Conservation (phyloP, 1,140 invertebrate species). For the Heterodera carotae region DNA sequence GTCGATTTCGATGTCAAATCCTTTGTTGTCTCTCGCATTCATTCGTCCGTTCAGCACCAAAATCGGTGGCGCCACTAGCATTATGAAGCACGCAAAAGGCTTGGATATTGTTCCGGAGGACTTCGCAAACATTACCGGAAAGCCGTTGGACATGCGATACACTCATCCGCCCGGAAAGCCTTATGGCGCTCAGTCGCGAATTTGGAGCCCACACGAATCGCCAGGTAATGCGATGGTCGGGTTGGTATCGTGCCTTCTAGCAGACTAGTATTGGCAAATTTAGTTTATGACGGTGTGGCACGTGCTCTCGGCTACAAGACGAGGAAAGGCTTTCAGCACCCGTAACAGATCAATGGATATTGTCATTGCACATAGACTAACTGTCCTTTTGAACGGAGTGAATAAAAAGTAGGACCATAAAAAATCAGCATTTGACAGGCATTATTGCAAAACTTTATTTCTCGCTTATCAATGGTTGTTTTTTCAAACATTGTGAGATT, state of each 20-base stretch:
- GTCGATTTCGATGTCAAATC: not conserved
- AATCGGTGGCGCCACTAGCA: not conserved
- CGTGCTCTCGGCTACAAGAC: slow-evolving; percentile 25
- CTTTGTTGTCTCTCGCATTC: not conserved
- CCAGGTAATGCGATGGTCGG: not conserved
- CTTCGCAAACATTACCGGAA: not conserved
- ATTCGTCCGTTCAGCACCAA: not conserved
- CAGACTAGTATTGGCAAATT: not conserved
- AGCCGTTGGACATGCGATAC: not conserved
- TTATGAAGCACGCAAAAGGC: not conserved
- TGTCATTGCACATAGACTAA: too few relatives aligned
- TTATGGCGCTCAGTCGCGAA: slow-evolving; percentile 5
- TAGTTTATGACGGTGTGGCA: slow-evolving; percentile 25
- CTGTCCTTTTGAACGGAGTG: too few relatives aligned
- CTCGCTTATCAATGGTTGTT: too few relatives aligned
- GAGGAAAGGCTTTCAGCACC: slow-evolving; percentile 26
- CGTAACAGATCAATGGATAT: too few relatives aligned
- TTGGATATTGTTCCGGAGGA: slow-evolving; percentile 1
- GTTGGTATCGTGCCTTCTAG: too few relatives aligned
- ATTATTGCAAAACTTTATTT: too few relatives aligned
- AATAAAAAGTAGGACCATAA: too few relatives aligned
- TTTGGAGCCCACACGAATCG: slow-evolving; percentile 19
- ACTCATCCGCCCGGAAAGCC: slow-evolving; percentile 10
- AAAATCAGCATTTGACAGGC: too few relatives aligned
- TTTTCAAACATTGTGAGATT: too few relatives aligned